A percentile compares a stretch with the other conserved stretches of the same genome.
Conservation (phyloP, 2,113 vertebrate species). For the Otis tarda region DNA sequence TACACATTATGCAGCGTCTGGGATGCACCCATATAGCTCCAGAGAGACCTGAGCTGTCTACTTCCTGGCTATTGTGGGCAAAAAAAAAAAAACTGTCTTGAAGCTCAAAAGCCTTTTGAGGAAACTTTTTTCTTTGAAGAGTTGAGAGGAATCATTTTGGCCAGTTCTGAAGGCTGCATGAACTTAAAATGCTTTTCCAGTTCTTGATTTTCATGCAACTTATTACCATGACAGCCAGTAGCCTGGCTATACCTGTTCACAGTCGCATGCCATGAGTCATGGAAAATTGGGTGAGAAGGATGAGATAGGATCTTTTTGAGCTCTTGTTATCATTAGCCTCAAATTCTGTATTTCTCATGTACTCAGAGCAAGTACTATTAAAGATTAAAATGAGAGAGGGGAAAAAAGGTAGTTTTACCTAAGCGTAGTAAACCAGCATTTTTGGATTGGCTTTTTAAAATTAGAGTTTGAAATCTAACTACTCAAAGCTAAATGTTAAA, state of each 20-base stretch:
- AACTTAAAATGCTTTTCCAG: background rate
- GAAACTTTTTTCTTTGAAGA: background rate
- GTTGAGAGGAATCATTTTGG: background rate
- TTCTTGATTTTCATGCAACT: background rate
- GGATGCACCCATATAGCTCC: background rate
- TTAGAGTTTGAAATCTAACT: background rate
- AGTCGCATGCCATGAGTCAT: background rate
- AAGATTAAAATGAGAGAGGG: background rate
- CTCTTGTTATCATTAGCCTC: background rate
- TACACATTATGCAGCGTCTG: background rate
- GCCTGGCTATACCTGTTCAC: background rate
- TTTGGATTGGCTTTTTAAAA: background rate
- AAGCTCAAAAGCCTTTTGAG: background rate
- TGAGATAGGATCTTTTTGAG: background rate
- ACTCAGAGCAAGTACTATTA: background rate
- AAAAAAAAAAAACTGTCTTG: background rate
- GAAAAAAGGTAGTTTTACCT: background rate
- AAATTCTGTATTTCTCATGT: background rate
- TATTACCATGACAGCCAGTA: background rate
- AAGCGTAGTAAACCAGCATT: background rate
- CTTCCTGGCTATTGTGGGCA: background rate
- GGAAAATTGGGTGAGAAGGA: background rate
- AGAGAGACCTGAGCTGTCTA: background rate
- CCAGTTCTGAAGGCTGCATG: background rate
- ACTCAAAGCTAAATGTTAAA: background rate